Conservation (phyloP, 2,797 vertebrate genomes). For the Pterois miles region DNA sequence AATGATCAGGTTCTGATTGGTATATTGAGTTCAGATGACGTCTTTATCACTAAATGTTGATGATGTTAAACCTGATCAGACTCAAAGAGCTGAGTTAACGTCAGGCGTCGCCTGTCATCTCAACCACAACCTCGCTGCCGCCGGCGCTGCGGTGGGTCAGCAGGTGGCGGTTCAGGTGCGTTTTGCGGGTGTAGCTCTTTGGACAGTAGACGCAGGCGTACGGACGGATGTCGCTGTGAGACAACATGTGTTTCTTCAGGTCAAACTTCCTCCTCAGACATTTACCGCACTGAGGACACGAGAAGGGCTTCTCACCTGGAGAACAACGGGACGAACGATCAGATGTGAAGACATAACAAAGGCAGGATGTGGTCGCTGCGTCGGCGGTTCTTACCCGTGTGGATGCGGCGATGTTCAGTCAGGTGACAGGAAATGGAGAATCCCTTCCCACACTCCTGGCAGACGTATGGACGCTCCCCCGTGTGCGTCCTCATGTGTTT, state of each 20-base stretch:
- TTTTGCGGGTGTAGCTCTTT: conserved; percentile 82
- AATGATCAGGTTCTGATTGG: too few species aligned
- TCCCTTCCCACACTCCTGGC: conserved; percentile 77
- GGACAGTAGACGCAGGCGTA: conserved; percentile 72
- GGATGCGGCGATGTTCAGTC: conserved; percentile 78
- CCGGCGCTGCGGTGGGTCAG: conserved; percentile 58
- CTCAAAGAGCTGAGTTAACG: too few species aligned
- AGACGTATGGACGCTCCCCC: conserved; percentile 76
- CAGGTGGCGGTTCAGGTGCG: conserved; percentile 80
- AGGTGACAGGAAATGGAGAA: conserved; percentile 83
- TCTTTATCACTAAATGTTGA: too few species aligned
- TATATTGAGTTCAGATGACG: too few species aligned
- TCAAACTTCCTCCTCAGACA: conserved; percentile 79
- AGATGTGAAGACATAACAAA: not conserved
- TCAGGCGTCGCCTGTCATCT: not conserved
- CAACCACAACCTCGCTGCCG: not conserved
- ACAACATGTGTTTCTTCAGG: conserved; percentile 81
- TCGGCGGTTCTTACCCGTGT: conserved; percentile 68
- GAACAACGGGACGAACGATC: not conserved
- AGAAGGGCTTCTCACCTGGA: conserved; percentile 79
- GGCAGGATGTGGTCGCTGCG: too few species aligned
- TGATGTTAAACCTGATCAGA: too few species aligned
- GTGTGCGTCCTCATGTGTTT: conserved; percentile 82
- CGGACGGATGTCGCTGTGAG: conserved; percentile 75
- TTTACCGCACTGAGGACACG: conserved; percentile 79